A percentile compares a stretch with the other conserved stretches of the same genome.
Evolutionary conservation across 2,113 vertebrate species (phyloP).

Genomic region (Cavia aperea): DNA sequence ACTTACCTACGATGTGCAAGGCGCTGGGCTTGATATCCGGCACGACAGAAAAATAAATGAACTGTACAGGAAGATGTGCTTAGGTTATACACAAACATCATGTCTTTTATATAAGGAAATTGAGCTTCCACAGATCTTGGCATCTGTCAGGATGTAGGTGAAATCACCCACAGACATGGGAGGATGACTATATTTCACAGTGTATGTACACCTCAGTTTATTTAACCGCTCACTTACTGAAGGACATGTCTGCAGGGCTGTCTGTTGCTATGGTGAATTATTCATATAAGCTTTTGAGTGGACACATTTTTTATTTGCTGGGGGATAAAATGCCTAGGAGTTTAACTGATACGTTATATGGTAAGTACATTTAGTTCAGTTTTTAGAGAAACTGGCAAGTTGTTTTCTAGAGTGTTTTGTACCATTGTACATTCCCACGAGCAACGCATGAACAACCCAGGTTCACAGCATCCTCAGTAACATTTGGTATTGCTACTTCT

Average conservation of each 20-base stretch:
- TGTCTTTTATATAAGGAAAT: neutral
- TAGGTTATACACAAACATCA: neutral
- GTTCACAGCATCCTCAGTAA: neutral
- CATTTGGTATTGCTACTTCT: neutral
- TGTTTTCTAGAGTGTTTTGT: neutral
- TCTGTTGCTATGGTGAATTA: neutral
- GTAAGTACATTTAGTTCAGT: neutral
- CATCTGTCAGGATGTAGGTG: neutral
- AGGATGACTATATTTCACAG: neutral
- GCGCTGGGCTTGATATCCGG: neutral
- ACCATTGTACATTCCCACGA: neutral
- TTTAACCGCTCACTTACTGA: neutral
- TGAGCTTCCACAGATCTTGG: neutral
- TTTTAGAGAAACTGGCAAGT: neutral
- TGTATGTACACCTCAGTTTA: neutral
- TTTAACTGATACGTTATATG: neutral
- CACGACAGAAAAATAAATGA: neutral
- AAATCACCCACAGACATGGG: neutral
- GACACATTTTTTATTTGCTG: neutral
- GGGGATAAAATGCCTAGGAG: neutral
- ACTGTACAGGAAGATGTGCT: neutral
- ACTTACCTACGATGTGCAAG: neutral
- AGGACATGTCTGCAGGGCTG: neutral
- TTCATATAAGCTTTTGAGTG: neutral
- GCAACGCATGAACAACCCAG: neutral